These are phyloP conservation scores for Neoniphon sammara DNA, from an alignment of 2,797 vertebrate genomes.

Conservation along the genomic window DNA sequence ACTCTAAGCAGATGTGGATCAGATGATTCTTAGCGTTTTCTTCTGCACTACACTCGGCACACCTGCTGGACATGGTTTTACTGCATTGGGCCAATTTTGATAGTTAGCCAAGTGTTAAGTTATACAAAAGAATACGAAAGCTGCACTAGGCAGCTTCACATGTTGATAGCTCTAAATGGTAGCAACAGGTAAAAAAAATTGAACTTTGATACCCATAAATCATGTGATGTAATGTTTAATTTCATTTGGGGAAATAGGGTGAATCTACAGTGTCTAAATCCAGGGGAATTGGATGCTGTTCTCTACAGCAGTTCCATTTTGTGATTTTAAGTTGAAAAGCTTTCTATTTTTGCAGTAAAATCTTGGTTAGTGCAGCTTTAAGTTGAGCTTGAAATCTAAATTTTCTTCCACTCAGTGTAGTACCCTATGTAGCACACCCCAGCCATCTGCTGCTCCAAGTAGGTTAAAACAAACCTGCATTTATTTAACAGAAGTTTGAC, in stretches of 20 bases:
- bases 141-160: too few species aligned
- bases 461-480: neutral
- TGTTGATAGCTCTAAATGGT: too few species aligned
- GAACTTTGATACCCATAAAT: too few species aligned
- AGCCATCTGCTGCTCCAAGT: neutral
- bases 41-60: neutral
- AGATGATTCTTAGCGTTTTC: neutral
- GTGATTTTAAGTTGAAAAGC: conserved; percentile 21
- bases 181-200: too few species aligned
- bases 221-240: too few species aligned
- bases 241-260: too few species aligned
- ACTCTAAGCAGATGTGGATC: neutral
- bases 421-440: neutral
- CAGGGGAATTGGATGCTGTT: neutral
- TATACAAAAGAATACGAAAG: neutral
- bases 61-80: neutral
- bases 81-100: neutral
- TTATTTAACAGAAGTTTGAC: neutral
- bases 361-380: too few species aligned
- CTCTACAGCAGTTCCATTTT: neutral
- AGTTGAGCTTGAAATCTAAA: neutral
- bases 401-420: neutral
- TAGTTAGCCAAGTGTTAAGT: neutral
- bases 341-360: too few species aligned
- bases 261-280: too few species aligned